Percentiles rank a stretch among this genome's conserved stretches.
These are phyloP conservation scores for Spea hammondii DNA, from an alignment of 2,797 vertebrate genomes.

Conservation along the genomic window DNA sequence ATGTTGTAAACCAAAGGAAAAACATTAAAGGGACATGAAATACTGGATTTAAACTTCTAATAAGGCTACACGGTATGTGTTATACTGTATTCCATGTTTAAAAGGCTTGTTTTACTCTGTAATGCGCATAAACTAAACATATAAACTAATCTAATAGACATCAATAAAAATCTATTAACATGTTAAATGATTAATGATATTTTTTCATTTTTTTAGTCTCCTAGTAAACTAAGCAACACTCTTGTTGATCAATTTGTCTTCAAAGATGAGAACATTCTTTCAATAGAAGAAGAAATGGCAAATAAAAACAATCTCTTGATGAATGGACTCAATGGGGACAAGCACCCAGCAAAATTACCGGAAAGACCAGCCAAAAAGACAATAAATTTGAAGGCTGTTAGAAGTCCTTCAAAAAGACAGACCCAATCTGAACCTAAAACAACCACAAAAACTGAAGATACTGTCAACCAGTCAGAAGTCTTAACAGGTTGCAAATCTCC, in stretches of 20 bases:
- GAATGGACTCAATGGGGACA: conserved; percentile 46
- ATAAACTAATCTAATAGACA: no score
- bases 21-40: no score
- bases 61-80: no score
- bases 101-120: no score
- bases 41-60: no score
- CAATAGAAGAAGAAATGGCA: conserved; percentile 66
- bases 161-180: no score
- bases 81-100: no score
- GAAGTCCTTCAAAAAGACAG: conserved; percentile 40
- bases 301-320: conserved; percentile 54
- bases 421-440: conserved; percentile 28
- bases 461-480: conserved; percentile 24
- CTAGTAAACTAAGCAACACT: conserved; percentile 66
- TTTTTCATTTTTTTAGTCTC: conserved; percentile 49
- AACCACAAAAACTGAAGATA: conserved; percentile 15
- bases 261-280: conserved; percentile 66
- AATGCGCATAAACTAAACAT: no score
- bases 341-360: conserved; percentile 31
- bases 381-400: conserved; percentile 44
- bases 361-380: neutral
- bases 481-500: conserved; percentile 25
- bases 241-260: conserved; percentile 75
- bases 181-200: neutral
- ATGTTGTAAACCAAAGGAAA: no score